Base-by-base conservation (phyloP, 2,797 vertebrate species). In the Eurystomus glaucurus region DNA sequence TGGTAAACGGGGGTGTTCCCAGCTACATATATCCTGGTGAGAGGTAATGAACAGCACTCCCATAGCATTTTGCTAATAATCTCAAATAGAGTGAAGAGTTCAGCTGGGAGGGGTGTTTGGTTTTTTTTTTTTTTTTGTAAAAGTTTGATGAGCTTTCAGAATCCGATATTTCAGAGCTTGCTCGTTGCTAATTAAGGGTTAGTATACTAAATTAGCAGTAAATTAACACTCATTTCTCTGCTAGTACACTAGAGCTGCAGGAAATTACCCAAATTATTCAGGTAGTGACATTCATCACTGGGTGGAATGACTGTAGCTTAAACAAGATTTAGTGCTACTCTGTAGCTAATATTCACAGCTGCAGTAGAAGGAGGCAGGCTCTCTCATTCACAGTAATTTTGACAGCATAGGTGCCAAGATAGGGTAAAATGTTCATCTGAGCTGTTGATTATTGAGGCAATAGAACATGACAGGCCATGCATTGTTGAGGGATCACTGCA, bases 231-330 rank as follows among this genome's bases (percentile, higher is more conserved):
- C 78, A 96, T 97, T 98, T 97, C 94, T 97, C 88, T 94, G 91
- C 93, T 96, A 96, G 94, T 95, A 96, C 65, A 97, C 74, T 96
- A 95, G 58, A 97, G 96, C 96, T 96, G 86, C 78, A 97, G 96
- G 95, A 97, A 98, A 98, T 98, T 98, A 95, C 96, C 93, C 93
- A 97, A 97, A 98, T 98, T 97, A 98, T 97, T 97, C 94, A 97
- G 91, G 96, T 97, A 97, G 87, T 96, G 95, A 96, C 90, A 98
- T 97, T 97, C 95, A 97, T 98, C 97, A 96, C 85, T 62, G 58
- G 87, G 54, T 87, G 68, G 91, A 98, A 97, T 80, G 97, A 97
- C 90, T 90, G 82, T 68, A 87, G 94, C 93, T 95, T 96, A 96
- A 97, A 97, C 89, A 90, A 98, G 93, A 97, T 97, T 97, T 97